Base-by-base conservation (phyloP, 2,113 vertebrate species). In the Petrocephalus microphthalmus region DNA sequence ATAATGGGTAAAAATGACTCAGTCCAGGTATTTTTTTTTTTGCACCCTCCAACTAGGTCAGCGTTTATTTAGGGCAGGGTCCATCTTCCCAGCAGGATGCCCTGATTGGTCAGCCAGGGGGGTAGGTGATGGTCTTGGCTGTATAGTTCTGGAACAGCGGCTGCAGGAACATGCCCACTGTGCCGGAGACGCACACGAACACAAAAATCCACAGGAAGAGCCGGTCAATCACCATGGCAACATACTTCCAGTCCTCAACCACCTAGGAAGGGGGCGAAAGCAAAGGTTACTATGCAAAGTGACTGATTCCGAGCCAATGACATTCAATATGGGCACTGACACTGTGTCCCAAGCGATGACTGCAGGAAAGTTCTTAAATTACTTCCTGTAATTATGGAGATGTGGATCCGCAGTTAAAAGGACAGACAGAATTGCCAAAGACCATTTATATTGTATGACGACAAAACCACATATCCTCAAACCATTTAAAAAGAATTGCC, bases 231-330 rank as follows among this genome's bases (percentile, higher is more conserved):
- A 99, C 97, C 98, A 99, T 99, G 94, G 97, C 97, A 7, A 99
- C 98, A 0, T 99, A 99, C 91, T 99, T 99, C 98, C 98, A 99
- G 94, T 99, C 98, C 92, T 99, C 98, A 17, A 97, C 98, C 92
- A 99, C 98, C 98, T 99, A 94, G 2, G 0, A 19, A 90, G 54
- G 88, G 88, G 88, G 67, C 88, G 51, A 89, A 51, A 45, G 37
- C 81, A 25, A 83, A 90, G 92, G 94, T 94, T 95, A 94, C 95
- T 95, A 92, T 88, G 94, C 93, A 92, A 54, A 8, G 93, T 93
- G 94, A 94, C 90, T 92, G 52, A 89, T 90, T 91, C 89, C 64
- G 90, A 89, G 92, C 94, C 94, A 92, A 95, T 95, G 94, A 94
- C 92, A 93, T 94, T 89, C 85, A 87, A 89, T 91, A 88, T 11